These are phyloP conservation scores for Himalopsyche japonica DNA, from an alignment of 2,888 invertebrate genomes.

Conservation along the genomic window DNA sequence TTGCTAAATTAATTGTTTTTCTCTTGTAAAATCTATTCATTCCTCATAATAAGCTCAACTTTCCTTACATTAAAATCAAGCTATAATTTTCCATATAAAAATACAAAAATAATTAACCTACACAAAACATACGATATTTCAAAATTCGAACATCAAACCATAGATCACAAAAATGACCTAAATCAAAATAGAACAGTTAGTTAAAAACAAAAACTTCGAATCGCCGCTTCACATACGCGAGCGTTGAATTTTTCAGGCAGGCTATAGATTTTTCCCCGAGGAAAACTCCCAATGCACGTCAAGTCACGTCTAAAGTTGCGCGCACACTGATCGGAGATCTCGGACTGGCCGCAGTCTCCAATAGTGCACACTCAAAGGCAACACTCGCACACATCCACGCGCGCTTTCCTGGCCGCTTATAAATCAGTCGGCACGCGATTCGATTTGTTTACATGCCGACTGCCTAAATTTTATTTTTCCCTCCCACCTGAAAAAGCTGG, in stretches of 20 bases:
- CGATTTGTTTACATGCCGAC: conserved; percentile 12
- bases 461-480: background rate
- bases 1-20: no score
- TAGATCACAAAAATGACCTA: background rate
- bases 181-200: background rate
- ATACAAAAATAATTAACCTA: background rate
- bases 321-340: background rate
- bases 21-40: background rate
- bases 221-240: background rate
- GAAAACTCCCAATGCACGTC: conserved; percentile 2
- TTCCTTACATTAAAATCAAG: background rate
- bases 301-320: background rate
- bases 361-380: background rate
- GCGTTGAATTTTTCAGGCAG: background rate
- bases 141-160: background rate
- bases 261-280: background rate
- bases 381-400: background rate
- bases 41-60: background rate
- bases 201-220: background rate
- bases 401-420: background rate
- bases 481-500: background rate
- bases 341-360: background rate
- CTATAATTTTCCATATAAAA: background rate
- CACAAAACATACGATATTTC: background rate
- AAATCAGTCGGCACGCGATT: conserved; percentile 10